Percentiles rank a stretch among this genome's conserved stretches.
Conservation (phyloP, 2,113 vertebrate species). For the Myxocyprinus asiaticus region DNA sequence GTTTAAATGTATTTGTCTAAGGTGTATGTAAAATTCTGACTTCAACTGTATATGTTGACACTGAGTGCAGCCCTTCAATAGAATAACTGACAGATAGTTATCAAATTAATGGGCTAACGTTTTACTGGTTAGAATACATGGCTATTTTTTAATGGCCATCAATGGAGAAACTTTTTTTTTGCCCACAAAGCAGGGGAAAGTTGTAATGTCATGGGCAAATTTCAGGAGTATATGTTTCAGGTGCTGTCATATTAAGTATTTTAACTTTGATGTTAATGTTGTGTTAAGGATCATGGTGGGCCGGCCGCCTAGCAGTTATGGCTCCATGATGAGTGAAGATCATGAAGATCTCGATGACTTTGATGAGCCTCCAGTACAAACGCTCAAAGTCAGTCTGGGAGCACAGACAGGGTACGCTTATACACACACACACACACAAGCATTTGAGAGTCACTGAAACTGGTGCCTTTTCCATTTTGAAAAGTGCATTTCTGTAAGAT, state of each 20-base stretch:
- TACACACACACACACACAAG: neutral
- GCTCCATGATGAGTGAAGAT: conserved; percentile 74
- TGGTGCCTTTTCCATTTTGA: too few species aligned
- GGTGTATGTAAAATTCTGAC: too few species aligned
- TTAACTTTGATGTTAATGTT: neutral
- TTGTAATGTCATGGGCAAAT: neutral
- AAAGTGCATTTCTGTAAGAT: too few species aligned
- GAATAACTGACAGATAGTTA: too few species aligned
- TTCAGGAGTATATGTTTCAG: neutral
- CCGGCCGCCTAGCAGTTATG: conserved; percentile 73
- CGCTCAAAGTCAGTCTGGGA: neutral
- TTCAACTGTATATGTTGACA: too few species aligned
- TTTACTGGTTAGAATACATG: too few species aligned
- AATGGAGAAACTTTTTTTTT: too few species aligned
- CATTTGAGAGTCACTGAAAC: neutral
- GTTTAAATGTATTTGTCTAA: too few species aligned
- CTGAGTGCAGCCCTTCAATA: too few species aligned
- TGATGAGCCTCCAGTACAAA: neutral
- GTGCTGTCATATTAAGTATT: neutral
- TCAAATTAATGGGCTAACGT: too few species aligned
- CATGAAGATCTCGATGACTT: conserved; percentile 9
- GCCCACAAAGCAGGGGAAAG: neutral
- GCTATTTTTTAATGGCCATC: too few species aligned
- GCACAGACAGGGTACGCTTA: neutral
- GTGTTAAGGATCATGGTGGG: conserved; percentile 14